These are phyloP conservation scores for Nematostella vectensis DNA, from an alignment of 92 coral and sea anemone species.

Conservation along the genomic window DNA sequence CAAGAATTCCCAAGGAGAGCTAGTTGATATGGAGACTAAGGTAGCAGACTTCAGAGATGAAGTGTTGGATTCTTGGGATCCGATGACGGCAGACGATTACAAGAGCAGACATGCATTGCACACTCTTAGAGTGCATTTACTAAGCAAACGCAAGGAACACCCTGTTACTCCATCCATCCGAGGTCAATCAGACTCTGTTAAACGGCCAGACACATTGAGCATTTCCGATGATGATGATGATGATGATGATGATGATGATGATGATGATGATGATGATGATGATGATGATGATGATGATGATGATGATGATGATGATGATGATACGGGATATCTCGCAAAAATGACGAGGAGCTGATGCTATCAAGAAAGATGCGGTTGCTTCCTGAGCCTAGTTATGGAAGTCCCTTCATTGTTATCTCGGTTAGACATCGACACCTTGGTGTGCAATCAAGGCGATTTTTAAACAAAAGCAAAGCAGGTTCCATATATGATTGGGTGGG, in stretches of 20 bases:
- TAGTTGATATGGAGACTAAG: slow-evolving; percentile 20
- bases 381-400: slow-evolving; percentile 3
- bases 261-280: background rate
- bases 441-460: slow-evolving; percentile 16
- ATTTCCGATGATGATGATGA: background rate
- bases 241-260: background rate
- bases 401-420: slow-evolving; percentile 20
- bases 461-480: slow-evolving; percentile 7
- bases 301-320: slow-evolving; percentile 6
- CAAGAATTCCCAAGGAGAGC: slow-evolving; percentile 21
- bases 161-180: background rate
- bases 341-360: slow-evolving; percentile 10
- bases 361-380: slow-evolving; percentile 16
- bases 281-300: slow-evolving; percentile 21
- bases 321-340: slow-evolving; percentile 1
- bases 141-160: slow-evolving; percentile 1
- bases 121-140: slow-evolving; percentile 15
- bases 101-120: slow-evolving; percentile 19
- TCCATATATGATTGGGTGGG: slow-evolving; percentile 40
- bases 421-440: slow-evolving; percentile 35
- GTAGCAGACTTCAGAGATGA: slow-evolving; percentile 37
- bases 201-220: background rate
- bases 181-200: background rate
- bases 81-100: slow-evolving; percentile 26
- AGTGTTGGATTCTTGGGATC: slow-evolving; percentile 17